These are phyloP conservation scores for Portevinia maculata DNA, from an alignment of 2,888 invertebrate species.

Conservation along the genomic window DNA sequence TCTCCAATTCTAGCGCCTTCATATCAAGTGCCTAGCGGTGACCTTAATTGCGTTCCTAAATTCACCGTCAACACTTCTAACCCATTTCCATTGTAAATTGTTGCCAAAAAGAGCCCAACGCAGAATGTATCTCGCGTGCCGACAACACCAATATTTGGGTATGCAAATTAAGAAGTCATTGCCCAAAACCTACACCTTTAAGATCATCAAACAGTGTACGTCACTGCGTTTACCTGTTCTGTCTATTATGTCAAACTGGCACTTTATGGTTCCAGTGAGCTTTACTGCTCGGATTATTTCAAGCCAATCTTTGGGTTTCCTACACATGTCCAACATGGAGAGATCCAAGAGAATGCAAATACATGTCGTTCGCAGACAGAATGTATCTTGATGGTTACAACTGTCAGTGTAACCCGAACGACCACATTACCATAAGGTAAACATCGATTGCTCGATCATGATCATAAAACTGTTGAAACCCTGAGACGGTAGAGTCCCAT, in stretches of 20 bases:
- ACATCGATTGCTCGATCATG: conserved; percentile 71
- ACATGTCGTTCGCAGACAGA: conserved; percentile 30
- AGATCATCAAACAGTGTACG: conserved; percentile 49
- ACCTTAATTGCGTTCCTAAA: conserved; percentile 49
- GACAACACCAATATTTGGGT: conserved; percentile 34
- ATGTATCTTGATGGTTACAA: conserved; percentile 53
- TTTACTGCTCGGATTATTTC: conserved; percentile 21
- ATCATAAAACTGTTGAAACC: conserved; percentile 44
- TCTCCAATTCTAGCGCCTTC: conserved; percentile 19
- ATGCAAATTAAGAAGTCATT: conserved; percentile 70
- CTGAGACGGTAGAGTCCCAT: conserved; percentile 26
- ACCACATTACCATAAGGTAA: conserved; percentile 71
- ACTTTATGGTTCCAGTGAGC: conserved; percentile 35
- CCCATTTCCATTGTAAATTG: conserved; percentile 36
- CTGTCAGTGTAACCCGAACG: conserved; percentile 47
- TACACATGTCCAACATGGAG: conserved; percentile 61
- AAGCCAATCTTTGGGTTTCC: conserved; percentile 54
- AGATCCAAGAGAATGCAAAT: conserved; percentile 48
- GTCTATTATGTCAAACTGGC: conserved; percentile 44
- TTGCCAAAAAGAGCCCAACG: conserved; percentile 5
- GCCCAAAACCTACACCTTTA: not conserved
- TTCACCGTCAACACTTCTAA: conserved; percentile 46
- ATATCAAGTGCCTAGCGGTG: conserved; percentile 37
- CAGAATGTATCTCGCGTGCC: conserved; percentile 28
- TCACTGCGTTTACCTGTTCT: conserved; percentile 56